Evolutionary conservation across 1,140 invertebrate species (phyloP).

Genomic region (Diabrotica virgifera): DNA sequence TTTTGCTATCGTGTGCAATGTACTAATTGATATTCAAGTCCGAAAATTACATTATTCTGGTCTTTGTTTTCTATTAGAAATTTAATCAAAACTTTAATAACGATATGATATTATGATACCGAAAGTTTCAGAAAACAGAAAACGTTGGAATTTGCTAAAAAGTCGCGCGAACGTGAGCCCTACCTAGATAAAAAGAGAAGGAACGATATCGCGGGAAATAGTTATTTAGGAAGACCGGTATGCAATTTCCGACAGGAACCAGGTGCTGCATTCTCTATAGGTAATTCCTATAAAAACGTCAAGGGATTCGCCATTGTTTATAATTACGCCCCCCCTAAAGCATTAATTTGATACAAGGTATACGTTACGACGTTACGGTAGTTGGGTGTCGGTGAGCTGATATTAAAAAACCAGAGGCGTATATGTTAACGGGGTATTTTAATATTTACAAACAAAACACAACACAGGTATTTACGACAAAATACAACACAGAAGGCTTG

Average conservation of each 20-base stretch:
- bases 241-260: conserved; percentile 21
- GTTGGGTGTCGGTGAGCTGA: not conserved
- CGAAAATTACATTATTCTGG: too few relatives aligned
- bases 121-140: not conserved
- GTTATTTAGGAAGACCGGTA: conserved; percentile 12
- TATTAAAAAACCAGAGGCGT: not conserved
- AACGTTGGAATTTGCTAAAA: not conserved
- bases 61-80: too few relatives aligned
- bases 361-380: conserved; percentile 18
- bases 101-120: too few relatives aligned
- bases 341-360: conserved; percentile 19
- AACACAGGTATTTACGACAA: too few relatives aligned
- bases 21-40: too few relatives aligned
- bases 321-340: conserved; percentile 15
- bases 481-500: too few relatives aligned
- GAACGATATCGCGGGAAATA: not conserved
- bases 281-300: conserved; percentile 19
- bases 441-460: too few relatives aligned
- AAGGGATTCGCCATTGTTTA: conserved; percentile 20
- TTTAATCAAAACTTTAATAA: too few relatives aligned
- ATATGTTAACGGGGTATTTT: not conserved
- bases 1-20: too few relatives aligned
- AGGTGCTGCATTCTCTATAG: conserved; percentile 11
- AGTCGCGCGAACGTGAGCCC: not conserved
- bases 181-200: not conserved